Evolutionary conservation across 1,140 invertebrate genomes (phyloP).

Genomic region (Ips typographus): DNA sequence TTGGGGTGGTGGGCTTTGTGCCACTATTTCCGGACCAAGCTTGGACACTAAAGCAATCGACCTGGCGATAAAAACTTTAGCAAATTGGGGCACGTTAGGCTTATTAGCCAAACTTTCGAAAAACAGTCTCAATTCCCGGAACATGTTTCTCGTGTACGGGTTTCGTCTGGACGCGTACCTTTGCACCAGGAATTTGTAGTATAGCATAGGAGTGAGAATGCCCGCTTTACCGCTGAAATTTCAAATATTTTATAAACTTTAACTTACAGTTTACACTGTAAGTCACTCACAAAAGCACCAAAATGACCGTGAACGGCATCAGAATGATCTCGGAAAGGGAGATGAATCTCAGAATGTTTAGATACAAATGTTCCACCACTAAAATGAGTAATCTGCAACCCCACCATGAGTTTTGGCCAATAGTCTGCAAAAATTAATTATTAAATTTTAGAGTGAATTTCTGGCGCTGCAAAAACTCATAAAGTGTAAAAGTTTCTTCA

Average conservation of each 20-base stretch:
- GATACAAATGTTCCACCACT: conserved; percentile 82
- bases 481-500: neutral
- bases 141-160: conserved; percentile 90
- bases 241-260: conserved; percentile 6
- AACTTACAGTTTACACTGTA: neutral
- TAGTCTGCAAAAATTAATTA: conserved; percentile 61
- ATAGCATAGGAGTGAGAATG: conserved; percentile 87
- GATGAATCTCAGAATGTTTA: conserved; percentile 82
- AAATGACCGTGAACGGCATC: conserved; percentile 81
- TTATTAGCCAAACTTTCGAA: conserved; percentile 63
- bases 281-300: conserved; percentile 81
- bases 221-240: conserved; percentile 76
- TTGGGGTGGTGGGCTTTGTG: conserved; percentile 30
- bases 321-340: conserved; percentile 90
- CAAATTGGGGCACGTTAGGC: conserved; percentile 61
- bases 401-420: conserved; percentile 88
- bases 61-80: conserved; percentile 57
- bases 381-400: conserved; percentile 82
- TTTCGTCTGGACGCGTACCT: conserved; percentile 91
- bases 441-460: conserved; percentile 36
- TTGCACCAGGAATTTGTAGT: conserved; percentile 90
- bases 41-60: conserved; percentile 62
- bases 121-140: conserved; percentile 71
- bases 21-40: conserved; percentile 61
- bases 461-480: neutral